phyloP scores from a whole-genome alignment of 2,888 invertebrate species.

The Oxystoma pomonae region DNA sequence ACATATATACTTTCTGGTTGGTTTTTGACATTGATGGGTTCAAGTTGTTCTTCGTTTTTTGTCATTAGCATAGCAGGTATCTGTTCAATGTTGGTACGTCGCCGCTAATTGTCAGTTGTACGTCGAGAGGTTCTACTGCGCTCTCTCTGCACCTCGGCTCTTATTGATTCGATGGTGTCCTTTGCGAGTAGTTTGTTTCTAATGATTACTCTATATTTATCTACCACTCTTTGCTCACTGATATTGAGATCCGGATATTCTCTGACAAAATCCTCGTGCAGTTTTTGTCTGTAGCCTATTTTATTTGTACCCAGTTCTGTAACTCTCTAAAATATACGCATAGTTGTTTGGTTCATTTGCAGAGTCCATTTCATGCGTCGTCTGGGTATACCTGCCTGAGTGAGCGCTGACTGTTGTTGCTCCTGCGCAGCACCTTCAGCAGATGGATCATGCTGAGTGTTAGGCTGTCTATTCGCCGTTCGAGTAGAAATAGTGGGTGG shows the following conservation, averaged over 20 bases:
- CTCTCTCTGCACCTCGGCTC: neutral
- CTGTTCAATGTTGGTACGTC: too few species aligned
- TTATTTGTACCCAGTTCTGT: neutral
- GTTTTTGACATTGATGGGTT: too few species aligned
- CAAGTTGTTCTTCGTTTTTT: too few species aligned
- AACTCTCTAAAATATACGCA: neutral
- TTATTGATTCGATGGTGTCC: neutral
- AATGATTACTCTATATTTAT: neutral
- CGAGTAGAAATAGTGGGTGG: too few species aligned
- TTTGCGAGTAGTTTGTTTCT: neutral
- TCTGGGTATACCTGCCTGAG: neutral
- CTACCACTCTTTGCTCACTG: neutral
- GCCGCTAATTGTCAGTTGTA: neutral
- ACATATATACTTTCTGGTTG: too few species aligned
- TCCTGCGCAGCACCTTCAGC: constrained; percentile 4
- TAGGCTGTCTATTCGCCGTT: too few species aligned
- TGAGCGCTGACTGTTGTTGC: neutral
- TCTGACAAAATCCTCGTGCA: too few species aligned
- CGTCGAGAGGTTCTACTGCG: too few species aligned
- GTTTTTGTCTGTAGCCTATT: neutral
- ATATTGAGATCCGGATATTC: neutral
- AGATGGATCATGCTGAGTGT: too few species aligned
- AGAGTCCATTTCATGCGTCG: constrained; percentile 3
- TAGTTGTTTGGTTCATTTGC: neutral
- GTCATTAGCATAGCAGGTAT: too few species aligned